Evolutionary conservation across 1,140 invertebrate species (phyloP), one percentile per base, ranked within the genome.

Genomic region (Heliconius hermathena): DNA sequence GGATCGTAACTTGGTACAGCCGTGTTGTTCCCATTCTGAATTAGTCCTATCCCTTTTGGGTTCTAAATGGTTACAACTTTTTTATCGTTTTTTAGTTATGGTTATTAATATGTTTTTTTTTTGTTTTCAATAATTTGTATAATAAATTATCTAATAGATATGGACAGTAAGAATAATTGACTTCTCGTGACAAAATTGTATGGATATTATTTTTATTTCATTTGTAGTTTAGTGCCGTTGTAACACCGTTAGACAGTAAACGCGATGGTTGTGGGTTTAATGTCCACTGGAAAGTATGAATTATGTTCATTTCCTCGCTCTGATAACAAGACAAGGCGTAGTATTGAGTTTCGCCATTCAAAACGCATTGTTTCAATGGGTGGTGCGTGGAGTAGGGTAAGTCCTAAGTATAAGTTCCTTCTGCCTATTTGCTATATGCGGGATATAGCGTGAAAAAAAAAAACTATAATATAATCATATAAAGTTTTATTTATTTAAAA

Each of bases 1-100:
- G 76, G 54, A n/a, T 74, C 81, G 75, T 82, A 80, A 80, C 70
- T 26, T 71, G 60, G 71, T 74, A 76, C 60, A 46, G 74, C 76
- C 36, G 60, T 66, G 60, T 66, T 26, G 60, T 66, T 66, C 76
- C 76, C 74, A 66, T 75, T 77, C 76, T 52, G 71, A 60, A 76
- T 78, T 78, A 83, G 73, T 71, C 38, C 78, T 9, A 73, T 74
- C 60, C 8, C 22, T 16, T n/a, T 66, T 66, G 22, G 26, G 60
- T 76, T 76, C 26, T 66, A 29, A 66, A 66, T 29, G 60, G 60
- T 26, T 66, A 66, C 13, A 66, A 66, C 60, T 66, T 66, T 75
- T 57, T 38, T n/a, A 60, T 66, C 11, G 60, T 29, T 66, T 26
- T 66, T 66, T 16, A n/a, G 9, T 22, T 57, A 57, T n/a, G 60